Evolutionary conservation across 2,113 vertebrate species (phyloP), one percentile per base, ranked within the genome.

Genomic region (Hepsetus odoe): DNA sequence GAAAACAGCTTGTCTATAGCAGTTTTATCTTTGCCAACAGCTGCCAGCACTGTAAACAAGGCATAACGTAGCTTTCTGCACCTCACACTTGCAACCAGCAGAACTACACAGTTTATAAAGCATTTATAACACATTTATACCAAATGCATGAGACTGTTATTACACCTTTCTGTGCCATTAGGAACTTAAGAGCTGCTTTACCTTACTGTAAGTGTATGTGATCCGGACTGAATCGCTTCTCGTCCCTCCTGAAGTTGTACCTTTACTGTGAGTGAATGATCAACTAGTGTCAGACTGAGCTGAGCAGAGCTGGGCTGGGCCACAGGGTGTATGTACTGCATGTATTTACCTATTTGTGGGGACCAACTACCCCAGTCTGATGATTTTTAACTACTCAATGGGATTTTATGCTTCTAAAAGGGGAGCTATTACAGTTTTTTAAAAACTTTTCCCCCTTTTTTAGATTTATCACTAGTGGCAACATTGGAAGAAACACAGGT

Each of bases 261-360:
- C 16, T 49, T 18, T 18, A 49, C 6, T 11, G 46, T 5, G 49
- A 56, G 74, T 82, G 64, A 82, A 82, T 79, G 80, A 82, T 74
- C 80, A 82, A 79, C 80, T 22, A 35, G 35, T 32, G 22, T 10
- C 28, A 20, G 58, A 16, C 24, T 30, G 58, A 58, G 35, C 7
- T 3, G 58, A 13, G 58, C n/a, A n/a, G 12, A 18, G 4, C 32
- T 62, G 59, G 16, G 13, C 12, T 18, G 26, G 59, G 26, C n/a
- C n/a, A 18, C 28, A 2, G 0, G 4, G 3, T 14, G 58, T 9
- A 14, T 9, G 13, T 14, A 14, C 40, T 18, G 28, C 18, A 11
- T 62, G 59, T 62, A 20, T 32, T 62, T 18, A 33, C 11, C 6
- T 0, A 26, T 33, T 33, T 55, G 51, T 55, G 51, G 51, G 51